Evolutionary conservation across 2,113 vertebrate genomes (phyloP), one percentile per base, ranked within the genome.

Genomic region (Otis tarda): DNA sequence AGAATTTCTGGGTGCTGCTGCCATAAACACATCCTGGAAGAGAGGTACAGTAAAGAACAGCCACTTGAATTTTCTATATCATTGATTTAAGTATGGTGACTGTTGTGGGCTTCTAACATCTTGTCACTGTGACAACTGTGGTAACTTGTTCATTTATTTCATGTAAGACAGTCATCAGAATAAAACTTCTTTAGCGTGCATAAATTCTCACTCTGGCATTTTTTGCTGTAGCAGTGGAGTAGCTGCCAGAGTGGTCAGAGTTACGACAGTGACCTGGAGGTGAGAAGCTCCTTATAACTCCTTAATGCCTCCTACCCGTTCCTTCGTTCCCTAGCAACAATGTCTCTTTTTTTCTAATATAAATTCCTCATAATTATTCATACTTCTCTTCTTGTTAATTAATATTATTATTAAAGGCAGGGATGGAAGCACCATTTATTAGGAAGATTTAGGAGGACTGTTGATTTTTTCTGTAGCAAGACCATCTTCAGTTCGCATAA

Each of bases 251-350:
- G 18, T 79, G 41, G 7, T 67, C 43, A 60, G 47, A 31, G n/a
- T 85, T 90, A 41, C 0, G 9, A 33, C 13, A 23, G 18, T 94
- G 75, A 86, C 68, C 71, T 45, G 55, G 28, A 76, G 41, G 14
- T 83, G 39, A 86, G 45, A 65, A 92, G 64, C 49, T 79, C 57
- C 47, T 60, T 61, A 5, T 37, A 73, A 56, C 18, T 91, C 45
- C 35, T 65, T n/a, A 47, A 43, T 75, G 14, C n/a, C 59, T 82
- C 50, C 45, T 93, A 57, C 49, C 14, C 7, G 0, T 76, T 93
- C n/a, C 24, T 35, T 68, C 43, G 65, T 89, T 91, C 67, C 88
- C 21, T 91, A 90, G 90, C 82, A 96, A 91, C 85, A 61, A 15
- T 37, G 15, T 57, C 12, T 75, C 9, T 67, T 81, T 70, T 68